Base-by-base conservation (phyloP, 2,797 vertebrate genomes). In the Amniataba percoides region DNA sequence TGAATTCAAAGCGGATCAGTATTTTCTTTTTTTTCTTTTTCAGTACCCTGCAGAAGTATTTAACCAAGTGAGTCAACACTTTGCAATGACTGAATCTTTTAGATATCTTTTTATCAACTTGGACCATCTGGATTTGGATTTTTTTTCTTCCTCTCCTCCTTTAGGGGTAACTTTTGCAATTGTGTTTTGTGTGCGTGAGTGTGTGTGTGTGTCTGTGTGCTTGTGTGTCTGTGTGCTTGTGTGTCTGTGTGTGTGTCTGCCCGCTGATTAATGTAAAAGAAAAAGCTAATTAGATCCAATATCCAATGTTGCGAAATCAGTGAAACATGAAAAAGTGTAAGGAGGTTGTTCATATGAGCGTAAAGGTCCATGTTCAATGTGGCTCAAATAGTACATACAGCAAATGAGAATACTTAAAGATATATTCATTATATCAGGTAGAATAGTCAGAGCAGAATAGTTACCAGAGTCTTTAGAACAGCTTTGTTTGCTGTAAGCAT, bases 91-190 rank as follows among this genome's bases (percentile, higher is more conserved):
- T 42, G 36, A 76, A 64, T 78, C 68, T 19, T 75, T 34, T 52
- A 59, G 48, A 77, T 64, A 48, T 74, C 64, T 79, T 70, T 69
- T 60, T 62, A 80, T 66, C 42, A 57, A 5, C 55, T 19, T 65
- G 27, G 39, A 60, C 25, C 51, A 66, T 75, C 62, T 78, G 66
- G 59, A 84, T 73, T 59, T 56, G 25, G 39, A 21, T n/a, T 36
- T 8, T 43, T 1, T 56, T 48, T 40, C 42, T 64, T 77, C 27
- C 52, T 36, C 40, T 72, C 49, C 7, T 74, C n/a, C 51, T 58
- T 77, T 40, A 34, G 11, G 21, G 13, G 14, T 40, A 39, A 39
- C 15, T 27, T 15, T 51, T 18, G 25, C 34, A 3, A 7, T 21
- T 19, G 19, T 42, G 5, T 3, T 49, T 18, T n/a, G 21, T 14